Base-by-base conservation (phyloP, 2,888 invertebrate genomes). In the Drosophila engyochracea region DNA sequence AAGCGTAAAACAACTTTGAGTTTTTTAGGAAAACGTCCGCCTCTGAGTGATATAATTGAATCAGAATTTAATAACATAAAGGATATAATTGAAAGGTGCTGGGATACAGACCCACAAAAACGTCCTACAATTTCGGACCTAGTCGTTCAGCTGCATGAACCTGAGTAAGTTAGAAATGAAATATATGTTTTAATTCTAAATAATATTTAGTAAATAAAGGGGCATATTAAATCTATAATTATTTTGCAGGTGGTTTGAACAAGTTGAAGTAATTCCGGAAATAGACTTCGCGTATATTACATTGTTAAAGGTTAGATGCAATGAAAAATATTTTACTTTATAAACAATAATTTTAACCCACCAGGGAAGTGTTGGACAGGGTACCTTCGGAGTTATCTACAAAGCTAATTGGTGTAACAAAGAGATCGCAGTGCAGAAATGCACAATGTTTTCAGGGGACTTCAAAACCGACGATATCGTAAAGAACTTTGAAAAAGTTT, bases 321-420 rank as follows among this genome's bases (percentile, higher is more conserved):
- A n/a, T n/a, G 7, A 51, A 31, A 19, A 19, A 3, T 25, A 31
- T 55, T 3, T 5, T 25, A 25, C 10, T 55, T 3, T 7, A 22
- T 7, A 7, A 55, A 5, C 10, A 54, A 9, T 35, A 1, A 25
- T 22, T 10, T 3, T 6, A 6, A 22, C 30, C 1, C 14, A 66
- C 6, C 10, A 55, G 68, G 1, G 19, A 37, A 6, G 2, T 22
- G 7, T 55, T 37, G 44, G 41, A 37, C 2, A 1, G 4, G 67
- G 68, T 7, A 5, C 33, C 22, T 67, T 25, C 28, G 68, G 68
- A 4, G 1, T 0, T 6, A 57, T 68, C 9, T 3, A 33, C 25
- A 58, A 5, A 44, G 58, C 68, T 3, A n/a, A 16, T 22, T 70
- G 53, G 53, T 4, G 14, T 25, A n/a, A 25, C 19, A 47, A 28